phyloP scores from a whole-genome alignment of 2,888 invertebrate genomes.

The Meliscaeva auricollis region DNA sequence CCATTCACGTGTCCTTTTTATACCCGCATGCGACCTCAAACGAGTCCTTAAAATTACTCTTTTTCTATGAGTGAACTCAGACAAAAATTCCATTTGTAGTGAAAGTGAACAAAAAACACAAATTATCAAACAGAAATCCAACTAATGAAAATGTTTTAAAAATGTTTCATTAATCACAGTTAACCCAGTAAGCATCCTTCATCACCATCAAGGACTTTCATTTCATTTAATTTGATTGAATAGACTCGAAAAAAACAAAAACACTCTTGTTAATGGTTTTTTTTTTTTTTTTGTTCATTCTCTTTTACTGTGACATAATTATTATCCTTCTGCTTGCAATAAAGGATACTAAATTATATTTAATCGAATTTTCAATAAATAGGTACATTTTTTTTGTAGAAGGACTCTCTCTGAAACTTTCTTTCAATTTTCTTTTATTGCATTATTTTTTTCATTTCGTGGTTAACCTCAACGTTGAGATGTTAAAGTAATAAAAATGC shows the following conservation, averaged over 20 bases:
- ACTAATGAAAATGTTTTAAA: conserved; percentile 32
- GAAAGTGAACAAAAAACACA: background rate
- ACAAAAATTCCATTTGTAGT: too few species aligned
- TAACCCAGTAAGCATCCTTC: background rate
- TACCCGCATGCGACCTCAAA: conserved; percentile 18
- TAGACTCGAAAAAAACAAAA: background rate
- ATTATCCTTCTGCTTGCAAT: conserved; percentile 14
- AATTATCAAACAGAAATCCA: background rate
- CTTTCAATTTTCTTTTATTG: conserved; percentile 14
- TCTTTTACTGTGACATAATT: conserved; percentile 25
- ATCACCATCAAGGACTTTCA: conserved; percentile 47
- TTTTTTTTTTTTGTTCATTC: background rate
- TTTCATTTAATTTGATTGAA: conserved; percentile 64
- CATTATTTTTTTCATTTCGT: background rate
- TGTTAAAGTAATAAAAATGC: conserved; percentile 55
- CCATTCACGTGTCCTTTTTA: background rate
- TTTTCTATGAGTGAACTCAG: background rate
- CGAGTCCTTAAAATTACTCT: background rate
- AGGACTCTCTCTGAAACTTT: conserved; percentile 19
- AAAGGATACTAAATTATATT: conserved; percentile 20
- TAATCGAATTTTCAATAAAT: conserved; percentile 45
- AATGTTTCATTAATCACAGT: conserved; percentile 49
- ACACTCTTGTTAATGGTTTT: conserved; percentile 45
- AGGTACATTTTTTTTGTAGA: conserved; percentile 12
- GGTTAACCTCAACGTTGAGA: conserved; percentile 31